Evolutionary conservation across 2,797 vertebrate genomes (phyloP).

Genomic region (Sphenodon punctatus): DNA sequence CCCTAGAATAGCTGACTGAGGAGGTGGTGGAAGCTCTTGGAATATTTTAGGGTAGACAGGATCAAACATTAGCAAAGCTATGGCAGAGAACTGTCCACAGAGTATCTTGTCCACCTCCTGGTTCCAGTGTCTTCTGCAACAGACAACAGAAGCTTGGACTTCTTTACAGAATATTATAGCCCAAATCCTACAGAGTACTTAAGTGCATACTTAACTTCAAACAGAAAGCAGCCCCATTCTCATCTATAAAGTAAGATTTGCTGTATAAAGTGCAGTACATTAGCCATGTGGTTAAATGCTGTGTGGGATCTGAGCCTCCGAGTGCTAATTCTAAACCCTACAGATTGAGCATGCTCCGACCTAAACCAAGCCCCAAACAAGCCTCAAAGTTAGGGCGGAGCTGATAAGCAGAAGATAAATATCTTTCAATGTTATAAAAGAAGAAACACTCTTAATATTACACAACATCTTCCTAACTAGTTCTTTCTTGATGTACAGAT

Average conservation of each 20-base stretch:
- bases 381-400: not conserved
- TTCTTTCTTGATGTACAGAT: slow-evolving; percentile 2
- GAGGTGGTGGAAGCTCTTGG: not conserved
- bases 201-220: not conserved
- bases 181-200: too few species aligned
- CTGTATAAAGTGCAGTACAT: not conserved
- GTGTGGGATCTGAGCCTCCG: not conserved
- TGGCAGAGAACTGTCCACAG: accelerated
- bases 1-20: not conserved
- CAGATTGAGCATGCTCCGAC: accelerated
- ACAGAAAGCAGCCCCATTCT: not conserved
- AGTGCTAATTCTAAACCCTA: accelerated
- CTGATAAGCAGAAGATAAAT: not conserved
- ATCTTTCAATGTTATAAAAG: not conserved
- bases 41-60: not conserved
- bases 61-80: accelerated
- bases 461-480: not conserved
- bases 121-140: not conserved
- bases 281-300: not conserved
- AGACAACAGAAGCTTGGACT: not conserved
- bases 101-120: not conserved
- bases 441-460: not conserved
- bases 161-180: not conserved
- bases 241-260: not conserved
- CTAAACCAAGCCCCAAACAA: not conserved